Percentiles rank a stretch among this genome's conserved stretches.
These are phyloP conservation scores for Cheilosia soror DNA, from an alignment of 2,888 invertebrate genomes.

Conservation along the genomic window DNA sequence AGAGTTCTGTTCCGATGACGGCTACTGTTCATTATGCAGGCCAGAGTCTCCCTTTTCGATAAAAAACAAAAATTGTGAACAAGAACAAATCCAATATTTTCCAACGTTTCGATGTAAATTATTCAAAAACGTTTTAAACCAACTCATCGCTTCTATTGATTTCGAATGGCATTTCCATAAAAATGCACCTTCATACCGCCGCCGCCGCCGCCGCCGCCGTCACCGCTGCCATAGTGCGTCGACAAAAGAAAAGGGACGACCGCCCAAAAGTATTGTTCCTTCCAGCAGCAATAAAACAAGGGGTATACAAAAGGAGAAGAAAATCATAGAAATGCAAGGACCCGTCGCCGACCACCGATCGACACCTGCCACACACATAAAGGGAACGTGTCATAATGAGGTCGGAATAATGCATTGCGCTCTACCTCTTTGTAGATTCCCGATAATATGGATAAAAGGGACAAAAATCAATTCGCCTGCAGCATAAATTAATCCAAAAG, in stretches of 20 bases:
- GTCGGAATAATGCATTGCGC: constrained; percentile 69
- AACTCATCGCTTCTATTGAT: constrained; percentile 39
- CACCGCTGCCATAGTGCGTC: too few species aligned
- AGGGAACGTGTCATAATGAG: constrained; percentile 73
- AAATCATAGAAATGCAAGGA: constrained; percentile 55
- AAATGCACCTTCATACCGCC: background rate
- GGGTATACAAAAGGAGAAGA: background rate
- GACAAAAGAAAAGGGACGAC: constrained; percentile 30
- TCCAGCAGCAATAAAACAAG: constrained; percentile 14
- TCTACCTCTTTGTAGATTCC: constrained; percentile 61
- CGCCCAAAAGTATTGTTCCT: constrained; percentile 49
- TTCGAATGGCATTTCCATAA: constrained; percentile 38
- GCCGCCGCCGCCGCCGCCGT: too few species aligned
- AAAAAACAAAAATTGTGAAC: constrained; percentile 1
- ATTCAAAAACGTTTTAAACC: constrained; percentile 51
- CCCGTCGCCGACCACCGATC: background rate
- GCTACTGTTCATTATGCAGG: constrained; percentile 69
- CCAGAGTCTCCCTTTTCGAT: constrained; percentile 8
- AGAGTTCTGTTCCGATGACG: constrained; percentile 35
- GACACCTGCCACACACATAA: constrained; percentile 54
- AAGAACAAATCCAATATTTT: background rate
- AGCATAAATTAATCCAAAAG: constrained; percentile 65
- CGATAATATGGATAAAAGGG: constrained; percentile 55
- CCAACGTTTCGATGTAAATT: constrained; percentile 3
- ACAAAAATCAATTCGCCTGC: constrained; percentile 70